These are phyloP conservation scores for Drusus annulatus DNA, from an alignment of 1,140 invertebrate genomes.

Conservation along the genomic window DNA sequence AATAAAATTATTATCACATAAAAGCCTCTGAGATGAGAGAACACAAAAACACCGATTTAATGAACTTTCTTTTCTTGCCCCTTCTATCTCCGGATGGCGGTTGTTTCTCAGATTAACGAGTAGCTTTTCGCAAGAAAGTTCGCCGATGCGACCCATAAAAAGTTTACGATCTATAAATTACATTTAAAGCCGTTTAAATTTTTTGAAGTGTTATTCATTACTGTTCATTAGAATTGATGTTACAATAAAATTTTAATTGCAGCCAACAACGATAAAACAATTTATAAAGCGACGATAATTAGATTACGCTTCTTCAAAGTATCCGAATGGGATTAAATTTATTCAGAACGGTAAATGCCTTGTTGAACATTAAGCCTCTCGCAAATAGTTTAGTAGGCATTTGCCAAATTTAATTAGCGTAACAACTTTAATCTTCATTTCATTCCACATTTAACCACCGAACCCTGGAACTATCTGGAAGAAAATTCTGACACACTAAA, in stretches of 20 bases:
- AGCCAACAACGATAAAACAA: slow-evolving; percentile 22
- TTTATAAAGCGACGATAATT: slow-evolving; percentile 22
- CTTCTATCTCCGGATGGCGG: neutral
- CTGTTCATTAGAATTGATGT: slow-evolving; percentile 34
- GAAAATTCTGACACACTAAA: no score
- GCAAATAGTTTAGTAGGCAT: no score
- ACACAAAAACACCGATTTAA: slow-evolving; percentile 13
- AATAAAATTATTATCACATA: slow-evolving; percentile 11
- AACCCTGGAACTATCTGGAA: no score
- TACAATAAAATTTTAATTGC: slow-evolving; percentile 27
- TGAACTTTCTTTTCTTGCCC: neutral
- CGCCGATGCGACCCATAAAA: slow-evolving; percentile 21
- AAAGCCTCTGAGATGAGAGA: neutral
- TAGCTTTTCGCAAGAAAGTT: slow-evolving; percentile 15
- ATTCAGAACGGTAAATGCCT: no score
- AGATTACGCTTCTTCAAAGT: neutral
- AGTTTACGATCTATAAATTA: slow-evolving; percentile 26
- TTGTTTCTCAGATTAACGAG: neutral
- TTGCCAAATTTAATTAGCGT: neutral
- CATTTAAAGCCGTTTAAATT: slow-evolving; percentile 33
- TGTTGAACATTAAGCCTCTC: no score
- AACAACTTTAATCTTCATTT: neutral
- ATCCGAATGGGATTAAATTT: slow-evolving; percentile 3
- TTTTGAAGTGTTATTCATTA: slow-evolving; percentile 31
- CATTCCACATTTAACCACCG: neutral